These are phyloP conservation scores for Pemphredon lugubris DNA, from an alignment of 2,888 invertebrate genomes.

Conservation along the genomic window DNA sequence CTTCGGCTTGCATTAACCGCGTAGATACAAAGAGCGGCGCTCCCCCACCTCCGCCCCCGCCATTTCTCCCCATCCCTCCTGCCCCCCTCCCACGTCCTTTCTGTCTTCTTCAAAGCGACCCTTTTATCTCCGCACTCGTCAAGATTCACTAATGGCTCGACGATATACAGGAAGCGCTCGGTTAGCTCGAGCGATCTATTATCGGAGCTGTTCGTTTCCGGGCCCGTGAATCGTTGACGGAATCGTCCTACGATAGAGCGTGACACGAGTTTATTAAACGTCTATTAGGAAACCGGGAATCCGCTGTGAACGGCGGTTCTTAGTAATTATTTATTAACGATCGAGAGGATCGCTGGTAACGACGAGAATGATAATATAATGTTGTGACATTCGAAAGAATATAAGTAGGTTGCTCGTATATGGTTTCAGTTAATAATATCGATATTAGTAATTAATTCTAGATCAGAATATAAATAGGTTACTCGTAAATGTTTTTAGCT, in stretches of 20 bases:
- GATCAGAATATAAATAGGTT: no score
- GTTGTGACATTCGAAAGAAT: no score
- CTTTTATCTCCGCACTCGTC: conserved; percentile 48
- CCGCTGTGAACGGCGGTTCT: background rate
- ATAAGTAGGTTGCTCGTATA: no score
- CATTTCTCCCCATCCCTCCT: no score
- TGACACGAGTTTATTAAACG: no score
- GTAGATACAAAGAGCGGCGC: conserved; percentile 66
- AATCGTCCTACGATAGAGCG: background rate
- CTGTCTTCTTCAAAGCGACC: conserved; percentile 36
- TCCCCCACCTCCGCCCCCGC: conserved; percentile 9
- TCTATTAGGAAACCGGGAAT: no score
- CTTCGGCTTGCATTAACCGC: conserved; percentile 73
- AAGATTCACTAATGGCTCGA: conserved; percentile 7
- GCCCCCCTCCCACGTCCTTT: no score
- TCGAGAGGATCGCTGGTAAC: no score
- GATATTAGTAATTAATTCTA: no score
- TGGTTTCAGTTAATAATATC: no score
- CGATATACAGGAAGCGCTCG: conserved; percentile 22
- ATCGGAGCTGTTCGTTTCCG: background rate
- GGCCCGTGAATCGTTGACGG: background rate
- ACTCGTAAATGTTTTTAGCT: no score
- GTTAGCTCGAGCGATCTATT: background rate
- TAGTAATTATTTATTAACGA: background rate
- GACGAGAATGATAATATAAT: no score